Evolutionary conservation across 2,888 invertebrate species (phyloP).

Genomic region (Altica lythri): DNA sequence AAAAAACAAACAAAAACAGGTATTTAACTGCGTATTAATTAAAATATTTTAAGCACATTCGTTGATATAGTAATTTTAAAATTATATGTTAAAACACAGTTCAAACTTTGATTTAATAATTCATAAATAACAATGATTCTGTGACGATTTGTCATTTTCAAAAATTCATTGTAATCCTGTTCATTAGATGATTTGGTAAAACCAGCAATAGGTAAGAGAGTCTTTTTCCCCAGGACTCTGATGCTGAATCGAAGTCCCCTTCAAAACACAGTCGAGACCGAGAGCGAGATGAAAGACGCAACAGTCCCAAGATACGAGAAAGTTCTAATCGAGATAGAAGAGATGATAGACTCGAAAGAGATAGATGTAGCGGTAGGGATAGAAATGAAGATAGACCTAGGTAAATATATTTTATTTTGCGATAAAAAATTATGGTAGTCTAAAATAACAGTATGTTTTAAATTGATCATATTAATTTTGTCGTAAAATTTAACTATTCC

Average conservation of each 20-base stretch:
- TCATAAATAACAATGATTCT: too few species aligned
- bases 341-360: conserved; percentile 29
- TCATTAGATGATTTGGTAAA: conserved; percentile 36
- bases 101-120: too few species aligned
- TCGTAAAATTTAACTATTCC: too few species aligned
- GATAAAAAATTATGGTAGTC: background rate
- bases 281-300: conserved; percentile 20
- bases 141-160: background rate
- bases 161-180: conserved; percentile 30
- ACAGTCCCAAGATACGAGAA: conserved; percentile 31
- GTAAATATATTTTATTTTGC: conserved; percentile 3
- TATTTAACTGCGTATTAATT: too few species aligned
- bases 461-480: too few species aligned
- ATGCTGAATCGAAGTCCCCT: conserved; percentile 40
- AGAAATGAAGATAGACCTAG: conserved; percentile 29
- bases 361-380: conserved; percentile 30
- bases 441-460: too few species aligned
- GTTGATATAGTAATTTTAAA: too few species aligned
- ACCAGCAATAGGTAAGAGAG: conserved; percentile 49
- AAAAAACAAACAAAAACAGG: too few species aligned
- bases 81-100: too few species aligned
- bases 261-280: conserved; percentile 23
- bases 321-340: conserved; percentile 28
- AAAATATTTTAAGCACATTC: too few species aligned
- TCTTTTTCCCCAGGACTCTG: conserved; percentile 54